Conservation (phyloP, 2,113 vertebrate genomes). For the Puffinus mauretanicus region DNA sequence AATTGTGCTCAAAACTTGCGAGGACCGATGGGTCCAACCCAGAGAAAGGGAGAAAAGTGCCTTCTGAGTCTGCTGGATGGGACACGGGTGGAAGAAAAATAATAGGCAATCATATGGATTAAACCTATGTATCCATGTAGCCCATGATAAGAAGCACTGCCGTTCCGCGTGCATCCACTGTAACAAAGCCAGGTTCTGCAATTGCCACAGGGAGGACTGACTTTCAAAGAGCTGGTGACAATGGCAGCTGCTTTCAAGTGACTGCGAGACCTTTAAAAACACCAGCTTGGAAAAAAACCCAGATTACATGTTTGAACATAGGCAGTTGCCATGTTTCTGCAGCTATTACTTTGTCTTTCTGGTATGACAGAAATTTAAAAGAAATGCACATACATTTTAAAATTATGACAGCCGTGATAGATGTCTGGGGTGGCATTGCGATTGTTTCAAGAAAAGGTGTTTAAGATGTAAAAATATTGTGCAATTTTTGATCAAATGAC, state of each 20-base stretch:
- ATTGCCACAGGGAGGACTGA: constrained; percentile 30
- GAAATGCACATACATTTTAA: not conserved
- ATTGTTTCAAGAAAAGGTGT: not conserved
- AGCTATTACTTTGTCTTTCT: constrained; percentile 17
- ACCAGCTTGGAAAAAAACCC: not conserved
- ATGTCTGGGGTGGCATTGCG: not conserved
- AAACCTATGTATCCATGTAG: not conserved
- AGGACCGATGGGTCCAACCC: not conserved
- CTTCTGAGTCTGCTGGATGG: not conserved
- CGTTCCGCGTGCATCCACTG: not conserved
- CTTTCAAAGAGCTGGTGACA: constrained; percentile 36
- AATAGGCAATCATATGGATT: not conserved
- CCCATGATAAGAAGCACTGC: not conserved
- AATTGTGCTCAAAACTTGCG: not conserved
- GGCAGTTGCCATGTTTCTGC: not conserved
- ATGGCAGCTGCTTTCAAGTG: constrained; percentile 45
- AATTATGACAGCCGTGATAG: not conserved
- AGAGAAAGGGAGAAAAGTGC: not conserved
- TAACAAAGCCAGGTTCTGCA: constrained; percentile 45
- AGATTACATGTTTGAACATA: constrained; percentile 8
- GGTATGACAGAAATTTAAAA: constrained; percentile 13
- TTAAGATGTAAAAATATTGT: not conserved
- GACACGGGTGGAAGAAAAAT: not conserved
- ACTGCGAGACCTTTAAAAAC: constrained; percentile 25
- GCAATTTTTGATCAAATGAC: constrained; percentile 11